These are phyloP conservation scores for Pelobates cultripes DNA, from an alignment of 2,797 vertebrate species.

Conservation along the genomic window DNA sequence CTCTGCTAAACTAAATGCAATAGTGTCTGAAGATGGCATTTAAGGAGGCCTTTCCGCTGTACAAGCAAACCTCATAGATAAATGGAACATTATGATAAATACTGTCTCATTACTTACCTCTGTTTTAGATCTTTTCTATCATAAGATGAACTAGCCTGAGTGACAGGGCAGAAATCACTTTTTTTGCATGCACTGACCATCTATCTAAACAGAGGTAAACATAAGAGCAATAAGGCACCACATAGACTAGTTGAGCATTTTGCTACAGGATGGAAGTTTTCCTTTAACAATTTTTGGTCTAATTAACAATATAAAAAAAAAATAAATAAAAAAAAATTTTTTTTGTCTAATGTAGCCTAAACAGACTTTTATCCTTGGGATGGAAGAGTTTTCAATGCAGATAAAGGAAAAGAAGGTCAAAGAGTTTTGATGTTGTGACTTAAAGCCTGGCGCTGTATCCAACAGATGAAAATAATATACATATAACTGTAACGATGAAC, in stretches of 20 bases:
- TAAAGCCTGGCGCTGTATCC: conserved; percentile 24
- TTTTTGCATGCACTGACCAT: neutral
- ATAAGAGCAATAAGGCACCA: conserved; percentile 15
- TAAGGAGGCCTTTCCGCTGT: too few relatives aligned
- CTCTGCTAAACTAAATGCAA: too few relatives aligned
- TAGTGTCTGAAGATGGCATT: too few relatives aligned
- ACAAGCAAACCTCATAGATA: too few relatives aligned
- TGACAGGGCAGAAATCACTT: neutral
- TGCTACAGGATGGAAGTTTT: conserved; percentile 15
- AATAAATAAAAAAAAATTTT: neutral
- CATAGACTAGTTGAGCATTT: neutral
- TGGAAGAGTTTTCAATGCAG: conserved; percentile 59
- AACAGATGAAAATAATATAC: neutral
- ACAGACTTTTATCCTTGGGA: conserved; percentile 49
- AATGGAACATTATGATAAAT: too few relatives aligned
- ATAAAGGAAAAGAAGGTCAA: conserved; percentile 22
- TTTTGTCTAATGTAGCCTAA: conserved; percentile 35
- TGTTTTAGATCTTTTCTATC: neutral
- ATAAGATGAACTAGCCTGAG: neutral
- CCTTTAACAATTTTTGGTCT: conserved; percentile 20
- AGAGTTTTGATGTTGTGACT: neutral
- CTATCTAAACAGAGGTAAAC: neutral
- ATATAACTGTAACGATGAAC: neutral
- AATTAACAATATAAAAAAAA: neutral
- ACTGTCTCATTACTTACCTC: too few relatives aligned